Evolutionary conservation across 2,113 vertebrate species (phyloP).

Genomic region (Anas platyrhynchos): DNA sequence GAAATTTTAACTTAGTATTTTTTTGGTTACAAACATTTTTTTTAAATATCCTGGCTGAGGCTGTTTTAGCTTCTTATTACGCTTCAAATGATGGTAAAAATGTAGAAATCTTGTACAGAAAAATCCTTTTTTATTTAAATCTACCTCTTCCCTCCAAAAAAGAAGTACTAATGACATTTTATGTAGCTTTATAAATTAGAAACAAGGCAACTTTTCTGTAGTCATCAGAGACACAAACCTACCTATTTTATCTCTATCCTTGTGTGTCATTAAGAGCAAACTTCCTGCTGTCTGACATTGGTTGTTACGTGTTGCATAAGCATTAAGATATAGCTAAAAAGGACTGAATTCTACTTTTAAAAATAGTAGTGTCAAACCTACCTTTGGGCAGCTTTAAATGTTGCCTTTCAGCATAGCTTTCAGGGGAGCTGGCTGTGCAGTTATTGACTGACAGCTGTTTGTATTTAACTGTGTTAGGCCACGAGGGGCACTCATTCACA

Average conservation of each 20-base stretch:
- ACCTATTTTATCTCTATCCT: background rate
- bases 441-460: background rate
- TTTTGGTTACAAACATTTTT: background rate
- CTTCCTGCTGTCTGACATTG: background rate
- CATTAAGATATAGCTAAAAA: background rate
- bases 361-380: background rate
- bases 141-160: background rate
- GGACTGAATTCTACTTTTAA: background rate
- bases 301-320: background rate
- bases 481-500: background rate
- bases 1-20: background rate
- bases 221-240: background rate
- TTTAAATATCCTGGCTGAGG: background rate
- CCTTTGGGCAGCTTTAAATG: background rate
- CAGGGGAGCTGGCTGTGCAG: background rate
- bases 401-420: background rate
- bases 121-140: background rate
- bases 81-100: background rate
- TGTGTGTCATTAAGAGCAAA: slow-evolving; percentile 17
- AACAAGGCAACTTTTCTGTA: background rate
- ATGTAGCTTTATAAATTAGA: background rate
- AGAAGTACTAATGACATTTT: background rate
- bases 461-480: slow-evolving; percentile 15
- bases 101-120: background rate
- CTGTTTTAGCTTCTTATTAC: background rate